phyloP scores from a whole-genome alignment of 2,888 invertebrate species.

The Pseudococcus viburni region DNA sequence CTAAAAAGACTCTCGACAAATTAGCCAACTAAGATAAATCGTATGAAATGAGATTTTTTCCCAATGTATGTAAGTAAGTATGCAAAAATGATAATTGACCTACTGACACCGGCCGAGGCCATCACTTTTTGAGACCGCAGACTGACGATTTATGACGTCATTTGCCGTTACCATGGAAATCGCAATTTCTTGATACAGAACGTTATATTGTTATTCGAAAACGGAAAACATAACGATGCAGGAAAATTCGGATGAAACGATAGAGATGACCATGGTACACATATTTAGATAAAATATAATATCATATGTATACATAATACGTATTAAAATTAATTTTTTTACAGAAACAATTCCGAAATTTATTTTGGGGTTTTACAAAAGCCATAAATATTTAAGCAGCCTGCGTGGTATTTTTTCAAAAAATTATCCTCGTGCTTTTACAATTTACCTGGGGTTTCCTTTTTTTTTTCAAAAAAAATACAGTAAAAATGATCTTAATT shows the following conservation, averaged over 20 bases:
- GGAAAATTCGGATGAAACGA: conserved; percentile 14
- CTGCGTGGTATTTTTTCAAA: no score
- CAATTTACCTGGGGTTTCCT: no score
- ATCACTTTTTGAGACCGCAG: conserved; percentile 46
- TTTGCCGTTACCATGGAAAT: conserved; percentile 54
- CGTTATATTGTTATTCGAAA: conserved; percentile 55
- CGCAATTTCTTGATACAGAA: conserved; percentile 54
- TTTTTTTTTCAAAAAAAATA: no score
- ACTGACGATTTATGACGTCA: conserved; percentile 54
- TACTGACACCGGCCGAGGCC: conserved; percentile 52
- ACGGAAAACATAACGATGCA: conserved; percentile 38
- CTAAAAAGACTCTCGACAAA: not conserved
- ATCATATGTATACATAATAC: not conserved
- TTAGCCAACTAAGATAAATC: not conserved
- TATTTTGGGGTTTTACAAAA: no score
- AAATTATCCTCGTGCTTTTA: no score
- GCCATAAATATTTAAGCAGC: no score
- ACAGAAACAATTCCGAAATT: not conserved
- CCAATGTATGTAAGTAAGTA: not conserved
- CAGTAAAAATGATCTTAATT: no score
- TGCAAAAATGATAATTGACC: conserved; percentile 50
- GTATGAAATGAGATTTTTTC: conserved; percentile 4
- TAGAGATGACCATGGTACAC: conserved; percentile 33
- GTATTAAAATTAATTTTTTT: conserved; percentile 4
- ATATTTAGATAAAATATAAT: conserved; percentile 6